phyloP scores from a whole-genome alignment of 2,797 vertebrate species.

The Megaceryle alcyon region DNA sequence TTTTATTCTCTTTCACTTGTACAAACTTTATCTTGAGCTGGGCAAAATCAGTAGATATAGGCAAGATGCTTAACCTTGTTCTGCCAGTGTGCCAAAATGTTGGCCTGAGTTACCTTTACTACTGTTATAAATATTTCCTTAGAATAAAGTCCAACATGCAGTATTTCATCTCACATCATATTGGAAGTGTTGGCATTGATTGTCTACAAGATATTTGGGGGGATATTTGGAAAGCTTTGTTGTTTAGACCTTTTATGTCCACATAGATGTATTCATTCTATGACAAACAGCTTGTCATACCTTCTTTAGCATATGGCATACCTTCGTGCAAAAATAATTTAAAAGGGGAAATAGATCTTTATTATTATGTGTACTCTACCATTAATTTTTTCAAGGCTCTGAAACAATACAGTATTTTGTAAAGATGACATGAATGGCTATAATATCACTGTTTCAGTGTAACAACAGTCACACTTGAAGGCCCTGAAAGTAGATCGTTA shows the following conservation, averaged over 20 bases:
- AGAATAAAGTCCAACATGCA: not conserved
- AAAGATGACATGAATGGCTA: not conserved
- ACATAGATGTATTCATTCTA: not conserved
- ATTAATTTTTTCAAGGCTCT: not conserved
- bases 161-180: not conserved
- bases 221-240: slow-evolving; percentile 2
- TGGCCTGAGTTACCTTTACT: not conserved
- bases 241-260: not conserved
- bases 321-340: not conserved
- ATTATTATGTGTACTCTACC: not conserved
- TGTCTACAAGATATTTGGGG: not conserved
- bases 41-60: not conserved
- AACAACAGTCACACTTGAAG: not conserved
- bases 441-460: not conserved
- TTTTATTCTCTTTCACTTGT: not conserved
- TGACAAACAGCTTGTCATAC: not conserved
- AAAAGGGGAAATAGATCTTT: not conserved
- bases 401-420: not conserved
- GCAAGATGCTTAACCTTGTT: not conserved
- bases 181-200: not conserved
- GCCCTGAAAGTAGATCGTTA: not conserved
- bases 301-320: not conserved
- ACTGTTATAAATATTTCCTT: not conserved
- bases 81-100: not conserved
- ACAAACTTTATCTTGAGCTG: not conserved